Evolutionary conservation across 2,113 vertebrate species (phyloP).

Genomic region (Gavialis gangeticus): DNA sequence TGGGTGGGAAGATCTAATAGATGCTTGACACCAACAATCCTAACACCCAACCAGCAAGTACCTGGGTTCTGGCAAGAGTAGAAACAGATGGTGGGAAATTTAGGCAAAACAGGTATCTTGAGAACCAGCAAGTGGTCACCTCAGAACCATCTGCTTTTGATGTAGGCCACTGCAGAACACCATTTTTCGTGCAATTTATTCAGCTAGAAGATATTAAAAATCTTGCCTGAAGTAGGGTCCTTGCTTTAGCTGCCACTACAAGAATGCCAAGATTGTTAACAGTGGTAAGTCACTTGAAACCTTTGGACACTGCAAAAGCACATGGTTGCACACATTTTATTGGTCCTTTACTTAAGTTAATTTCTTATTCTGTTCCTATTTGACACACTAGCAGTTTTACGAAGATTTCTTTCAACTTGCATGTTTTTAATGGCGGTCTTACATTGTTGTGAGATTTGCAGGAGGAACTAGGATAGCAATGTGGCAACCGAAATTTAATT

Average conservation of each 20-base stretch:
- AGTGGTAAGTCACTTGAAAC: neutral
- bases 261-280: neutral
- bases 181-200: neutral
- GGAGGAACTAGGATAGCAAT: neutral
- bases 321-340: neutral
- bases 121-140: neutral
- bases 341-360: neutral
- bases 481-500: neutral
- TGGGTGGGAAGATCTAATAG: neutral
- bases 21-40: neutral
- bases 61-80: neutral
- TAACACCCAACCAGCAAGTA: neutral
- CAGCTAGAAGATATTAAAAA: too few species aligned
- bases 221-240: neutral
- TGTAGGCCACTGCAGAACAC: neutral
- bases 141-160: neutral
- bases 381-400: neutral
- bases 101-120: neutral
- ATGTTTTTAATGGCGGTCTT: neutral
- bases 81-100: neutral
- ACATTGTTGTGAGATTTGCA: neutral
- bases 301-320: neutral
- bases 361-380: neutral
- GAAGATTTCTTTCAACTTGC: neutral
- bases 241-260: neutral